Evolutionary conservation across 2,113 vertebrate species (phyloP), one percentile per base, ranked within the genome.

Genomic region (Calidris pugnax): DNA sequence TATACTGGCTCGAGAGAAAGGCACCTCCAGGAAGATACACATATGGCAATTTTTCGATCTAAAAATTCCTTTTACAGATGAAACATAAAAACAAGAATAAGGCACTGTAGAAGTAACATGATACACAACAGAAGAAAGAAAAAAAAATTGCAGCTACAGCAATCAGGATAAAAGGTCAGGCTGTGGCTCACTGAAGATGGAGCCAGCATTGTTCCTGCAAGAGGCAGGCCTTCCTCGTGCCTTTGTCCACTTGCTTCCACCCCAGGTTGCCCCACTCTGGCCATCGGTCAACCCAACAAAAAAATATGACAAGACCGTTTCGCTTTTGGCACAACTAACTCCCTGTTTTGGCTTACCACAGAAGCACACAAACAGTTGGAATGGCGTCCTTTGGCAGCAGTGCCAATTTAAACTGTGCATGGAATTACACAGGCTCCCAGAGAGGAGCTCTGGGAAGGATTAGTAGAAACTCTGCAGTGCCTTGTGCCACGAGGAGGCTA

Each of bases 61-160:
- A 41, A 90, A 84, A 91, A 74, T 85, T 96, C 77, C 37, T 96
- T 87, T 85, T 53, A 41, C 47, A 67, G 37, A 47, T 63, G 67
- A 63, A 81, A 81, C 15, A 33, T 74, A 41, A 86, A 86, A 94
- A 50, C 18, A 23, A 63, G 64, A 88, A 71, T 55, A 78, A 94
- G 94, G 55, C 4, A 2, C 37, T 68, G 41, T 33, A 56, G 1
- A 5, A 78, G 88, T 88, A 93, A 95, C 30, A n/a, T 0, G 57
- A 94, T 81, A 86, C 13, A 19, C 9, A 45, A 55, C 8, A 81
- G 76, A 78, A 86, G 15, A 59, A 66, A n/a, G n/a, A n/a, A 71
- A 62, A 56, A 56, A 74, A 78, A 39, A 14, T 16, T 45, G 28
- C 71, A 79, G 30, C 33, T 66, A n/a, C 41, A 90, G 50, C 35